Percentiles rank a stretch among this genome's conserved stretches.
Evolutionary conservation across 1,140 invertebrate species (phyloP).

Genomic region (Stegodyphus mimosarum): DNA sequence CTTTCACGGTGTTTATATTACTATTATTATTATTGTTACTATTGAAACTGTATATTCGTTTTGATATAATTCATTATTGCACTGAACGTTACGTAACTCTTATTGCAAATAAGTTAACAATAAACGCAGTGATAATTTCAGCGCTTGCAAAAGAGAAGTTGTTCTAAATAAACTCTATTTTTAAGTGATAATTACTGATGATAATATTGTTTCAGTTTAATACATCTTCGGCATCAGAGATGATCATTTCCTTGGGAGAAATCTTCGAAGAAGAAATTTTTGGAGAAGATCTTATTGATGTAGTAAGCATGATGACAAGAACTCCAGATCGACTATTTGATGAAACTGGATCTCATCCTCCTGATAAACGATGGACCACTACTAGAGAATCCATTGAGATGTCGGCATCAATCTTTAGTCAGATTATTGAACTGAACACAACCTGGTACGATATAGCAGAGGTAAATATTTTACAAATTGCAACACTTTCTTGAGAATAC

Average conservation of each 20-base stretch:
- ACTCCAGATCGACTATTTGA: not conserved
- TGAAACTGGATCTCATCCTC: not conserved
- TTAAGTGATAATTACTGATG: no score
- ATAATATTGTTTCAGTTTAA: conserved; percentile 27
- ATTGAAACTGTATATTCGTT: no score
- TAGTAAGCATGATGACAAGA: conserved; percentile 14
- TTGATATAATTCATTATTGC: no score
- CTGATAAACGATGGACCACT: not conserved
- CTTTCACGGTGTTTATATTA: no score
- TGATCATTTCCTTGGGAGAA: not conserved
- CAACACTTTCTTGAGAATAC: no score
- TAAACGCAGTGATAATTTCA: no score
- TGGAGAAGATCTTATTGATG: conserved; percentile 31
- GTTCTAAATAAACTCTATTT: no score
- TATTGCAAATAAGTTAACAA: no score
- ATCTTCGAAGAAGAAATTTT: conserved; percentile 27
- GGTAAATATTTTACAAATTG: not conserved
- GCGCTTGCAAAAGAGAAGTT: no score
- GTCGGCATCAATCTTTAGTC: conserved; percentile 13
- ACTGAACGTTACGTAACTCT: no score
- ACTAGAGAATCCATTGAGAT: not conserved
- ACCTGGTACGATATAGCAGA: conserved; percentile 11
- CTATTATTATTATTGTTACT: no score
- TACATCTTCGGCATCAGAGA: not conserved
- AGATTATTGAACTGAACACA: conserved; percentile 27